Percentiles rank a stretch among this genome's conserved stretches.
These are phyloP conservation scores for Phataginus tetradactyla DNA, from an alignment of 2,797 vertebrate genomes.

Conservation along the genomic window DNA sequence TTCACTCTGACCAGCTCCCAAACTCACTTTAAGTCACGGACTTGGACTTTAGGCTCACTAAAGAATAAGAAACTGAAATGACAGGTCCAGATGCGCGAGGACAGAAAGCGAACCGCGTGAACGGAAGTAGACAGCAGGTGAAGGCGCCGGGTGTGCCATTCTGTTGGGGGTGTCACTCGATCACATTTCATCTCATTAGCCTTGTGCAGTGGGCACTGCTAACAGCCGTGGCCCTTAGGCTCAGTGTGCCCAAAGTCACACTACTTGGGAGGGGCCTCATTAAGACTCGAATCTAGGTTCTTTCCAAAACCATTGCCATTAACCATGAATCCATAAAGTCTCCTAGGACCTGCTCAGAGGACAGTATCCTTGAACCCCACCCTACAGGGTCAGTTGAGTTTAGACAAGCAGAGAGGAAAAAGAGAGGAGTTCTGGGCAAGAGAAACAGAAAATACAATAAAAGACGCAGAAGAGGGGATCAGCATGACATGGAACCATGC, in stretches of 20 bases:
- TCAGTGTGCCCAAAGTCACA: neutral
- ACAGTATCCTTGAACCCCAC: neutral
- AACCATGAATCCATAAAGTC: neutral
- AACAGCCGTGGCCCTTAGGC: neutral
- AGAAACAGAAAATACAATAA: neutral
- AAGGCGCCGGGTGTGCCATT: fast-evolving
- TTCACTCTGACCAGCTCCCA: neutral
- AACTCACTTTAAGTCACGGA: neutral
- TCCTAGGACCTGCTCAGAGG: neutral
- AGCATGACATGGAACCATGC: neutral
- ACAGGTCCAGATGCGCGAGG: neutral
- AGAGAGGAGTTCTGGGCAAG: neutral
- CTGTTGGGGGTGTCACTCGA: too few relatives aligned
- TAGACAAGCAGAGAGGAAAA: neutral
- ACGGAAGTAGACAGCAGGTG: neutral
- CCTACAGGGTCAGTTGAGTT: neutral
- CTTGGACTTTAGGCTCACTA: neutral
- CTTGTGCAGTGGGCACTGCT: neutral
- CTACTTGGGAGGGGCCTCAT: neutral
- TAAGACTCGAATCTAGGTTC: neutral
- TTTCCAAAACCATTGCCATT: neutral
- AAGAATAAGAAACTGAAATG: neutral
- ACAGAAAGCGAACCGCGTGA: neutral
- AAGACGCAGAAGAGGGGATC: neutral
- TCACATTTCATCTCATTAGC: neutral